These are phyloP conservation scores for Leptobrachium ailaonicum DNA, from an alignment of 2,113 vertebrate genomes.

Conservation along the genomic window DNA sequence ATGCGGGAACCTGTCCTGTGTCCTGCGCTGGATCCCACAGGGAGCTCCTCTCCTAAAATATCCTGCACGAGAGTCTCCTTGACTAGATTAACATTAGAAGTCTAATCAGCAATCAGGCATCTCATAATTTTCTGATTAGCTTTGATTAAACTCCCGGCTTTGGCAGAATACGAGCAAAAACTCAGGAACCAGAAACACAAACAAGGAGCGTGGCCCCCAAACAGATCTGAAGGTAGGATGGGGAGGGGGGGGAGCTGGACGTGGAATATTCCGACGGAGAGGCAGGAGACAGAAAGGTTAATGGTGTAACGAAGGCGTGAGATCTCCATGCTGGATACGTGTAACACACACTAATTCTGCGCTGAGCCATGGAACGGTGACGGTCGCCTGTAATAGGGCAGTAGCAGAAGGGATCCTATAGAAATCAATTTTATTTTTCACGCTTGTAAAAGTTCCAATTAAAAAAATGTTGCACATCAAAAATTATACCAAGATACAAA, in stretches of 20 bases:
- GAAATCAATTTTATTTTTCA: too few relatives aligned
- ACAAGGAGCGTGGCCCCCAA: slow-evolving; percentile 18
- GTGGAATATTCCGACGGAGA: background rate
- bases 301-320: too few relatives aligned
- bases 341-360: too few relatives aligned
- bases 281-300: background rate
- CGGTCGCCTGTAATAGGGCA: too few relatives aligned
- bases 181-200: slow-evolving; percentile 29
- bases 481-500: too few relatives aligned
- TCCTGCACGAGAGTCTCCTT: slow-evolving; percentile 74
- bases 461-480: too few relatives aligned
- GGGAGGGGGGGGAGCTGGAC: slow-evolving; percentile 45
- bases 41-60: slow-evolving; percentile 70
- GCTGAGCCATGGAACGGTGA: too few relatives aligned
- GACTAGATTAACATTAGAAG: slow-evolving; percentile 84
- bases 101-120: slow-evolving; percentile 85
- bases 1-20: slow-evolving; percentile 3
- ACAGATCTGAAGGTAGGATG: slow-evolving; percentile 9
- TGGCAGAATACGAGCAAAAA: slow-evolving; percentile 52
- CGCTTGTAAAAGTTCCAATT: too few relatives aligned
- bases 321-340: too few relatives aligned
- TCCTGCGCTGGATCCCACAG: slow-evolving; percentile 29
- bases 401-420: too few relatives aligned
- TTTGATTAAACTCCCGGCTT: slow-evolving; percentile 78
- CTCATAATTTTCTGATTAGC: slow-evolving; percentile 87